Conservation (phyloP, 2,888 invertebrate genomes). For the Adela reaumurella region DNA sequence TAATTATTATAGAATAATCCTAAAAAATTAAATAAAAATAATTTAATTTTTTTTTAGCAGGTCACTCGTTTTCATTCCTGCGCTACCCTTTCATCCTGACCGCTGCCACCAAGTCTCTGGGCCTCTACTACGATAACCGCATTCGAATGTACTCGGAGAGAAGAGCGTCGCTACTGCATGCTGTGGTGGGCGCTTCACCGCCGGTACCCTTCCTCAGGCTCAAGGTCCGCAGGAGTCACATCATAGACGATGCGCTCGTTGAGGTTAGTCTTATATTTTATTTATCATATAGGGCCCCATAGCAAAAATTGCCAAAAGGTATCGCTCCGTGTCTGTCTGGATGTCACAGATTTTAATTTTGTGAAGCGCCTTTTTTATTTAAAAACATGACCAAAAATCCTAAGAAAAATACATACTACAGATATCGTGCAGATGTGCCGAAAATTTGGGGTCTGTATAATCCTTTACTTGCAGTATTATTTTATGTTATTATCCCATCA, state of each 20-base stretch:
- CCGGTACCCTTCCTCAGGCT: conserved; percentile 82
- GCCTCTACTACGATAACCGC: conserved; percentile 90
- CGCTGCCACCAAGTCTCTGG: conserved; percentile 87
- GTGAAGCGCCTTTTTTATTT: too few relatives aligned
- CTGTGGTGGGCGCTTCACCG: conserved; percentile 77
- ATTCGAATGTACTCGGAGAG: conserved; percentile 94
- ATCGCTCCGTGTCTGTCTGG: too few relatives aligned
- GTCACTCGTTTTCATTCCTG: conserved; percentile 82
- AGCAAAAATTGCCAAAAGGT: too few relatives aligned
- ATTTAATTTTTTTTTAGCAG: too few relatives aligned
- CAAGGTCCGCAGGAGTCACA: conserved; percentile 76
- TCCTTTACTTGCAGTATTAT: too few relatives aligned
- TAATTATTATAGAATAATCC: not conserved
- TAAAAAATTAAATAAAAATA: too few relatives aligned
- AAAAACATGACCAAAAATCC: too few relatives aligned
- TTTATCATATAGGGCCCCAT: not conserved
- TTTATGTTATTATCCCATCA: too few relatives aligned
- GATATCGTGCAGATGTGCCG: too few relatives aligned
- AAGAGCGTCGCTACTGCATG: conserved; percentile 79
- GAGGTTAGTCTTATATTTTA: conserved; percentile 55
- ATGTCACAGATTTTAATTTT: too few relatives aligned
- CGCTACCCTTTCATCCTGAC: conserved; percentile 87
- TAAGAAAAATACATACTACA: too few relatives aligned
- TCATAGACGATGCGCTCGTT: conserved; percentile 90
- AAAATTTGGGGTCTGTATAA: too few relatives aligned